Evolutionary conservation across 2,888 invertebrate species (phyloP), one percentile per base, ranked within the genome.

Genomic region (Eucriotettix oculatus): DNA sequence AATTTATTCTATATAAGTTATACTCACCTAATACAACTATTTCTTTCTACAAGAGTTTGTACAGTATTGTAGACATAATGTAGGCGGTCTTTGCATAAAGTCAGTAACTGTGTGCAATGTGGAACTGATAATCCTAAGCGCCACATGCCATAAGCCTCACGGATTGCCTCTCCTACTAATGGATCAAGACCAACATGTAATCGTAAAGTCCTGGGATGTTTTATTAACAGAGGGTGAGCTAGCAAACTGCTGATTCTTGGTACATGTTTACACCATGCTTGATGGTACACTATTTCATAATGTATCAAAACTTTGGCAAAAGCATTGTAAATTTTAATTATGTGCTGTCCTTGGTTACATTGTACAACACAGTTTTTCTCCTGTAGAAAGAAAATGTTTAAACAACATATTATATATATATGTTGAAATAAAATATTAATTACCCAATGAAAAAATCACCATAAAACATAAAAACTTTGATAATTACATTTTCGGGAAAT

Each of bases 131-230:
- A 73, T 48, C 81, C 80, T 62, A 90, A 75, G 71, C 87, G 87
- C 73, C 84, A 82, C 81, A 91, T 87, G 67, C 86, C 85, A 69
- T 90, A 88, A 0, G 88, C 81, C 75, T 92, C 92, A 63, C 84
- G 77, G 54, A 90, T 86, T 40, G 58, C 80, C 72, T 87, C 86
- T 9, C 48, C 12, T n/a, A 48, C 48, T 12, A 12, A 12, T 54
- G 14, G 9, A 10, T 54, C 29, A 12, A 16, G n/a, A 17, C 54
- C 55, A 43, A 58, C 40, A 16, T 42, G 11, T 16, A 44, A 43
- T 67, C 82, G 76, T 66, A 80, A 81, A 0, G 84, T 85, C 44
- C 73, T 73, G 5, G 84, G 83, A 69, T 86, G 81, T 53, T 82
- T 80, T 29, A 85, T 78, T 53, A 91, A 70, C 12, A 91, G 74